phyloP scores from a whole-genome alignment of 2,797 vertebrate genomes.

The Aldrovandia affinis region DNA sequence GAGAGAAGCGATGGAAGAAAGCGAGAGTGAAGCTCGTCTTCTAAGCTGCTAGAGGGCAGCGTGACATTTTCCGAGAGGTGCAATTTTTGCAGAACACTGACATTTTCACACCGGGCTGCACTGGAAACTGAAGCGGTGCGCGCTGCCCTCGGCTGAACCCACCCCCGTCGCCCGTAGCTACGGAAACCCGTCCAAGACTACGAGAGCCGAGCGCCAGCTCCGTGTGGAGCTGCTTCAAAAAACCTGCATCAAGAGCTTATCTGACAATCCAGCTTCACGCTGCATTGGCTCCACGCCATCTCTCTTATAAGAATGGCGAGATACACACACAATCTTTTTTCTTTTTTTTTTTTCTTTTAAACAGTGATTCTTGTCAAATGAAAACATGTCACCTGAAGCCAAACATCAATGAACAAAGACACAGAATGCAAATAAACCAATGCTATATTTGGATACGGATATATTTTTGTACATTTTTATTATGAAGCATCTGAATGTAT shows the following conservation, averaged over 20 bases:
- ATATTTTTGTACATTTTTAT: neutral
- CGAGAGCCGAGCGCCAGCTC: slow-evolving; percentile 4
- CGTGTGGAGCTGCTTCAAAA: slow-evolving; percentile 11
- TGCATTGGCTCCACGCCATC: neutral
- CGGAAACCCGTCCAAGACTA: slow-evolving; percentile 14
- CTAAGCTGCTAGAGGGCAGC: slow-evolving; percentile 26
- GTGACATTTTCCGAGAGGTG: slow-evolving; percentile 43
- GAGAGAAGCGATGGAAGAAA: neutral
- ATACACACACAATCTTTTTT: neutral
- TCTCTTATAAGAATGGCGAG: neutral
- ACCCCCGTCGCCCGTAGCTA: slow-evolving; percentile 14
- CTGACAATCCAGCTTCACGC: neutral
- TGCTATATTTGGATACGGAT: neutral
- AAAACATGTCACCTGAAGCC: neutral
- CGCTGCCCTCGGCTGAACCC: slow-evolving; percentile 14
- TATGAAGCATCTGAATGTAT: neutral
- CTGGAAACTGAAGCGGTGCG: slow-evolving; percentile 11
- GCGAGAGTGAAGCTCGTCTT: neutral
- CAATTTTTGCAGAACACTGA: slow-evolving; percentile 40
- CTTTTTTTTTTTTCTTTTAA: too few species aligned
- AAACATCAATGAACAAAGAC: neutral
- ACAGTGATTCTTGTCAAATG: neutral
- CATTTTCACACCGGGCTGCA: slow-evolving; percentile 40
- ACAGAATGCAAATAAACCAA: neutral
- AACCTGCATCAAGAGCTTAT: slow-evolving; percentile 4